phyloP scores from a whole-genome alignment of 2,888 invertebrate genomes.

The Noctuana brunneofusca region DNA sequence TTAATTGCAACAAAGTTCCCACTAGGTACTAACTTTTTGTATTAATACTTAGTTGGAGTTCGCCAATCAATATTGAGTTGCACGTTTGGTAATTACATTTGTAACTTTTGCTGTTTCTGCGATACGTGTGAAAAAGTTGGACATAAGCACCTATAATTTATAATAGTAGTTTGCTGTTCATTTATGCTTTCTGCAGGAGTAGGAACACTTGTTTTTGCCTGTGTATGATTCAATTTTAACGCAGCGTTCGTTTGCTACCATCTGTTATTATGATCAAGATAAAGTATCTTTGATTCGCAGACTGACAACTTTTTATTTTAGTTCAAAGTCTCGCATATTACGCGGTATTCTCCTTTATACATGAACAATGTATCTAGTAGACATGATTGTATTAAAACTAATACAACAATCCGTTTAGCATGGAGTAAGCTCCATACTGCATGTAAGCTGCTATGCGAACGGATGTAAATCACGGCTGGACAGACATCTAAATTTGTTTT shows the following conservation, averaged over 20 bases:
- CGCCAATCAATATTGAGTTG: conserved; percentile 17
- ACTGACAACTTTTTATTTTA: no score
- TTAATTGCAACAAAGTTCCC: conserved; percentile 8
- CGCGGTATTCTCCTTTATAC: no score
- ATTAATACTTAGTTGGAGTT: conserved; percentile 26
- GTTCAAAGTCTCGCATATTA: no score
- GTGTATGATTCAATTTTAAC: background rate
- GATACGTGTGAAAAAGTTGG: conserved; percentile 10
- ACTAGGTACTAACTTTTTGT: conserved; percentile 26
- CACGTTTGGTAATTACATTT: background rate
- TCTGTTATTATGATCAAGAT: no score
- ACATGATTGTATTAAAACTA: background rate
- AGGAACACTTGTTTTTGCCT: background rate
- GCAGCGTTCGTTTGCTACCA: background rate
- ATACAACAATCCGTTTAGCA: background rate
- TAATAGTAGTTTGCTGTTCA: no score
- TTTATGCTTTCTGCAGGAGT: no score
- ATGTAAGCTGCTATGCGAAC: background rate
- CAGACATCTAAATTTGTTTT: background rate
- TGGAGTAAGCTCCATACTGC: background rate
- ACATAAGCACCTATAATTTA: background rate
- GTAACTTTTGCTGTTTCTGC: conserved; percentile 6
- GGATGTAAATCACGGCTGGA: background rate
- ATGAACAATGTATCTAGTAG: no score
- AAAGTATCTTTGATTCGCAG: no score